A percentile compares a stretch with the other conserved stretches of the same genome.
These are phyloP conservation scores for Bombus superbus DNA, from an alignment of 1,140 invertebrate genomes.

Conservation along the genomic window DNA sequence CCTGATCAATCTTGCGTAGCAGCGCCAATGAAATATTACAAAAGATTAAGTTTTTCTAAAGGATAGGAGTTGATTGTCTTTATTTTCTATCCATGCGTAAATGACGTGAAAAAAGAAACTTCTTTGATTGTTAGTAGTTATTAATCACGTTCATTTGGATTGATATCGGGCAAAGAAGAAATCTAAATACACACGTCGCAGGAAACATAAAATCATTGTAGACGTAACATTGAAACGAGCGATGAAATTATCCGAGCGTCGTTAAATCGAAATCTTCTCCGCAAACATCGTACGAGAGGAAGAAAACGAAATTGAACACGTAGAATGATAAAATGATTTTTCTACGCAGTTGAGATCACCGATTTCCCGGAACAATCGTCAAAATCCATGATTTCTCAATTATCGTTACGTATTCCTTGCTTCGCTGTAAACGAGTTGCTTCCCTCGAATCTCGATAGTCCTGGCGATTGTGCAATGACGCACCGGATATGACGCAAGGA, in stretches of 20 bases:
- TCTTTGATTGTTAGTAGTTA: not conserved
- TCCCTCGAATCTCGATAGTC: slow-evolving; percentile 8
- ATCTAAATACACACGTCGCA: not conserved
- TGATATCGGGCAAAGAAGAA: too few relatives aligned
- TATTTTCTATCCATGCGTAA: too few relatives aligned
- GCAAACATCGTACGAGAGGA: not conserved
- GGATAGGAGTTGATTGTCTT: not conserved
- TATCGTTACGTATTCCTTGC: slow-evolving; percentile 1
- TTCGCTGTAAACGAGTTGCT: slow-evolving; percentile 9
- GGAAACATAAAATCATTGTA: not conserved
- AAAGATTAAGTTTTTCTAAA: not conserved
- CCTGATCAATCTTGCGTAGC: not conserved
- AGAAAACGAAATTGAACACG: not conserved
- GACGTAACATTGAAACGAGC: not conserved
- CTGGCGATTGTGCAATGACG: slow-evolving; percentile 16
- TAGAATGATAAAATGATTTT: not conserved
- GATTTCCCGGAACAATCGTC: not conserved
- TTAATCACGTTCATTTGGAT: not conserved
- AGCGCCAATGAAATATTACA: not conserved
- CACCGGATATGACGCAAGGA: slow-evolving; percentile 52
- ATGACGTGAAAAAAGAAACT: not conserved
- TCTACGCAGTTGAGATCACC: not conserved
- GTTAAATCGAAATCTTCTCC: not conserved
- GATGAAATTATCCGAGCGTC: not conserved
- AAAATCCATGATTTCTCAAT: slow-evolving; percentile 18